Conservation (phyloP, 2,888 invertebrate species). For the Cheiracanthium punctorium region DNA sequence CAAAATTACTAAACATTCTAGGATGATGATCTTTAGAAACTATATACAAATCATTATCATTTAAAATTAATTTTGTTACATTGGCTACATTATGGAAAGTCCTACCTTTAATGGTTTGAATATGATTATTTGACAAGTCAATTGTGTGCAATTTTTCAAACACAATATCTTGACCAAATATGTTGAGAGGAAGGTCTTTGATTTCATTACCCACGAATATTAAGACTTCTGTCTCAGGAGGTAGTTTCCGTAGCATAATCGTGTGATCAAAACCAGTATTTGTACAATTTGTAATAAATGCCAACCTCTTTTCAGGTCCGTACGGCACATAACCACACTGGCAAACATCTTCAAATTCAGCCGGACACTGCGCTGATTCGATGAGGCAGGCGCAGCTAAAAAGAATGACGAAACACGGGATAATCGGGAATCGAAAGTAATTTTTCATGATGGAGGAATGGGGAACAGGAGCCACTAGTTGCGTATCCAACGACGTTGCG, state of each 20-base stretch:
- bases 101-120: slow-evolving; percentile 84
- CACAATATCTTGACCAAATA: slow-evolving; percentile 82
- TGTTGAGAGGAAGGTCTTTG: slow-evolving; percentile 82
- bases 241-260: slow-evolving; percentile 80
- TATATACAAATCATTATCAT: slow-evolving; percentile 81
- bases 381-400: neutral
- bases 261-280: slow-evolving; percentile 80
- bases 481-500: too few species aligned
- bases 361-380: slow-evolving; percentile 70
- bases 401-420: neutral
- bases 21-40: slow-evolving; percentile 77
- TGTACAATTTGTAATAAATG: slow-evolving; percentile 84
- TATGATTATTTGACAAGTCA: slow-evolving; percentile 85
- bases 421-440: too few species aligned
- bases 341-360: slow-evolving; percentile 71
- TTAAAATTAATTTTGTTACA: slow-evolving; percentile 83
- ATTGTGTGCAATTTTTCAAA: slow-evolving; percentile 79
- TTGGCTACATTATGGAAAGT: slow-evolving; percentile 84
- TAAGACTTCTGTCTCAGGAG: slow-evolving; percentile 81
- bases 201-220: slow-evolving; percentile 85
- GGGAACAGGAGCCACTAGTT: too few species aligned
- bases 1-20: slow-evolving; percentile 78
- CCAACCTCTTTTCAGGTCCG: slow-evolving; percentile 73
- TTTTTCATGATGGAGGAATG: neutral
- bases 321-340: slow-evolving; percentile 70